A percentile compares a stretch with the other conserved stretches of the same genome.
phyloP scores from a whole-genome alignment of 2,888 invertebrate species.

The Yponomeuta plumbellus region DNA sequence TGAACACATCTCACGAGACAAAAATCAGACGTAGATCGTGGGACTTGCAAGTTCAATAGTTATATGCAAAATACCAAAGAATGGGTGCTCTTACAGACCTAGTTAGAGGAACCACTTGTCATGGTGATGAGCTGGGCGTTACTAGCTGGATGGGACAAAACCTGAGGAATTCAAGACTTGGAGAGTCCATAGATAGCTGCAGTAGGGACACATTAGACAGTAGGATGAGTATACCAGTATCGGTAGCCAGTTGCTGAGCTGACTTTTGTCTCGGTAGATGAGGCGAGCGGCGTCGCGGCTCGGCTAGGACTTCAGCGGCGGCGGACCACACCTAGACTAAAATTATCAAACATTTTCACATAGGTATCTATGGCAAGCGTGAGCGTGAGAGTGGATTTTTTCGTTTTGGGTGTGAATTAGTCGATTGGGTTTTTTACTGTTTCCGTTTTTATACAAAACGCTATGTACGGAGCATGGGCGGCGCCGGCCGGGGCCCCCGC shows the following conservation, averaged over 20 bases:
- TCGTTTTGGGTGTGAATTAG: constrained; percentile 77
- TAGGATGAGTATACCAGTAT: constrained; percentile 4
- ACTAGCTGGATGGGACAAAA: background rate
- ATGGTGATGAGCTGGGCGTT: background rate
- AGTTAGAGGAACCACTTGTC: background rate
- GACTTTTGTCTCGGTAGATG: constrained; percentile 77
- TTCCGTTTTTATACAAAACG: constrained; percentile 64
- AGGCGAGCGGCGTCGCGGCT: constrained; percentile 65
- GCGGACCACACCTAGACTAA: constrained; percentile 73
- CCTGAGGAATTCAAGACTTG: background rate
- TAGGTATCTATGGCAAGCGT: constrained; percentile 77
- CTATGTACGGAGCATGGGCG: constrained; percentile 70
- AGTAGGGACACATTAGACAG: background rate
- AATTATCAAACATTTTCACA: constrained; percentile 74
- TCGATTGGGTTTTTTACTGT: constrained; percentile 77
- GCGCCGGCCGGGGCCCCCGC: constrained; percentile 53
- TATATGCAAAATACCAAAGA: background rate
- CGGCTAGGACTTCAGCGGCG: constrained; percentile 65
- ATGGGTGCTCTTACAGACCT: background rate
- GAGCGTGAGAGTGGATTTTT: constrained; percentile 77
- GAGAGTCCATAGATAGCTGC: background rate
- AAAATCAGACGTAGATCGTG: constrained; percentile 55
- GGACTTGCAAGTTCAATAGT: background rate
- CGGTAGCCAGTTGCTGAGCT: constrained; percentile 46
- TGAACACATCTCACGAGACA: constrained; percentile 75